A percentile compares a stretch with the other conserved stretches of the same genome.
phyloP scores from a whole-genome alignment of 2,888 invertebrate species.

The Euproctis similis region DNA sequence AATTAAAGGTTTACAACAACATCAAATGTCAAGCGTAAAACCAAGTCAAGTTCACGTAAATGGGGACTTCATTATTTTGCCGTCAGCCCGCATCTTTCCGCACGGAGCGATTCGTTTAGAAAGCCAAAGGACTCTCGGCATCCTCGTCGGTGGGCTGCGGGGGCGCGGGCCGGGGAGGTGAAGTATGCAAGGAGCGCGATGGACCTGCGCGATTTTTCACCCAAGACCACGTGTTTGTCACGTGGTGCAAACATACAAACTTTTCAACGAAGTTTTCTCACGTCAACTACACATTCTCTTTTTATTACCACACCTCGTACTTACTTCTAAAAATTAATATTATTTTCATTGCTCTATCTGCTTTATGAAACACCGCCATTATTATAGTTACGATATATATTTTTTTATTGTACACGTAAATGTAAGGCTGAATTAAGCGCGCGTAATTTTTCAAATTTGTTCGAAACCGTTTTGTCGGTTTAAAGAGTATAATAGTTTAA shows the following conservation, averaged over 20 bases:
- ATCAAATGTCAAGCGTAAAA: constrained; percentile 17
- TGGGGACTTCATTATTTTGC: constrained; percentile 16
- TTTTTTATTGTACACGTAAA: constrained; percentile 20
- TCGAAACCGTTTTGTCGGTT: constrained; percentile 32
- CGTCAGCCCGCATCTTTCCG: constrained; percentile 34
- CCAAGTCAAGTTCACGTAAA: constrained; percentile 11
- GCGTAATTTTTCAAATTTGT: constrained; percentile 29
- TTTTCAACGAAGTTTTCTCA: constrained; percentile 49
- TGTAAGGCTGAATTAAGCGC: constrained; percentile 17
- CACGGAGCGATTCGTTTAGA: constrained; percentile 33
- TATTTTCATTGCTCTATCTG: no score
- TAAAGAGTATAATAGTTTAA: constrained; percentile 31
- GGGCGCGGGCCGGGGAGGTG: constrained; percentile 24
- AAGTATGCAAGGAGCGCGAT: constrained; percentile 43
- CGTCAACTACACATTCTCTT: constrained; percentile 21
- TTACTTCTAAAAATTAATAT: no score
- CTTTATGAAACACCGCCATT: constrained; percentile 15
- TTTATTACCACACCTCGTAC: no score
- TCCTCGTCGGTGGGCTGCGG: constrained; percentile 11
- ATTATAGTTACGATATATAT: constrained; percentile 14
- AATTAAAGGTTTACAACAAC: constrained; percentile 16
- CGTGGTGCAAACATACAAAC: constrained; percentile 65
- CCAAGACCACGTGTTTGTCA: constrained; percentile 68
- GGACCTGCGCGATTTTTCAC: constrained; percentile 66
- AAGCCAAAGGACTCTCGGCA: constrained; percentile 30